Evolutionary conservation across 2,113 vertebrate genomes (phyloP), one percentile per base, ranked within the genome.

Genomic region (Calcarius ornatus): DNA sequence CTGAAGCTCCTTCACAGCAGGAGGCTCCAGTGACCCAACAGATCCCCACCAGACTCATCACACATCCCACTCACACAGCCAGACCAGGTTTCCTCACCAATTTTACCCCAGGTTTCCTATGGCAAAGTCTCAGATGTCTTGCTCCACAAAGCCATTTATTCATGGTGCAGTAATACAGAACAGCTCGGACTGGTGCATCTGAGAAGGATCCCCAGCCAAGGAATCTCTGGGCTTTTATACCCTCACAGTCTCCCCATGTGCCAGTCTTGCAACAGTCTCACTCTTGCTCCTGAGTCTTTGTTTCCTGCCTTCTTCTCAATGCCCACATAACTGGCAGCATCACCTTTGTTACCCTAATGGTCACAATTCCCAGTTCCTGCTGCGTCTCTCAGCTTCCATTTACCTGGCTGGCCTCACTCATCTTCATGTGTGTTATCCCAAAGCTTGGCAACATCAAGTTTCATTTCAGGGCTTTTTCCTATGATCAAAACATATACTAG

Each of bases 151-250:
- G 27, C 22, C 35, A 23, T 50, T 88, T 50, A 50, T 72, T 50
- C 76, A 72, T 0, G 0, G 6, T 6, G 6, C 25, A 33, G 25
- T 48, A 27, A 50, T 35, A 63, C 30, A 57, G 35, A 81, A 81
- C 22, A 50, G 35, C 25, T 5, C 0, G 0, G n/a, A n/a, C 6
- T 80, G 31, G 9, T 64, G 66, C 4, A 2, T 23, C 28, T 27
- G 17, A 65, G 8, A 8, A 42, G 22, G 21, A 65, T 27, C 10
- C 25, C 8, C 11, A 57, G 1, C 14, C 6, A 48, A 57, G 31
- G 65, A 54, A 21, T 18, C 4, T 40, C 28, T 11, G 12, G 50
- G 10, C 11, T 42, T n/a, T 71, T 56, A 31, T 5, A 9, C 3
- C 7, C 33, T 78, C 31, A 48, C 14, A 28, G 27, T 64, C 50